Percentiles rank a stretch among this genome's conserved stretches.
These are phyloP conservation scores for Tribolium castaneum DNA, from an alignment of 1,140 invertebrate species.

Conservation along the genomic window DNA sequence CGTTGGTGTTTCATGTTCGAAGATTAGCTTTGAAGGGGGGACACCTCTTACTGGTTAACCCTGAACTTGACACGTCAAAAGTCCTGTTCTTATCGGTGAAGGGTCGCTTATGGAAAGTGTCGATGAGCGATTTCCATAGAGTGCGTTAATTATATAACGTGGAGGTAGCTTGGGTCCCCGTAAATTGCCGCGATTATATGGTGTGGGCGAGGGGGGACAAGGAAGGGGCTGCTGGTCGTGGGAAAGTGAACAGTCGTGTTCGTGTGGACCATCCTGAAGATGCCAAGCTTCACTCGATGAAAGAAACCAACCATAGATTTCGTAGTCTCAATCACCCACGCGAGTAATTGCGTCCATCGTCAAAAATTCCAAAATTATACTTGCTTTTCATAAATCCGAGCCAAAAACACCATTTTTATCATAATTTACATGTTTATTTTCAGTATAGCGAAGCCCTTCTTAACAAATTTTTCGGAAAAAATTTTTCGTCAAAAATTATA, in stretches of 20 bases:
- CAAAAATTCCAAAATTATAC: not conserved
- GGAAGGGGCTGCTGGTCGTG: constrained; percentile 12
- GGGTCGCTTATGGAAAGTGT: not conserved
- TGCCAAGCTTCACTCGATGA: not conserved
- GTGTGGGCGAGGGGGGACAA: constrained; percentile 2
- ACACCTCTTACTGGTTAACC: not conserved
- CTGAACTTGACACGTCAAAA: constrained; percentile 4
- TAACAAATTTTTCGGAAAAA: too few species aligned
- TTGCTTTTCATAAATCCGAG: not conserved
- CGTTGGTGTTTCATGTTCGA: not conserved
- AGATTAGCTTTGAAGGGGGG: not conserved
- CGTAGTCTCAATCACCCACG: not conserved
- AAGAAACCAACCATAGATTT: not conserved
- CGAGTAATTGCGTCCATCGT: not conserved
- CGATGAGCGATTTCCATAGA: constrained; percentile 25
- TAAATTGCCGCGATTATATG: constrained; percentile 7
- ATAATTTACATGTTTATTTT: too few species aligned
- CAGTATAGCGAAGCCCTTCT: too few species aligned
- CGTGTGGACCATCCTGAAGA: constrained; percentile 19
- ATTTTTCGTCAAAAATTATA: not conserved
- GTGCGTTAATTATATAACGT: constrained; percentile 15
- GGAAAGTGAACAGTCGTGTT: constrained; percentile 33
- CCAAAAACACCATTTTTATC: too few species aligned
- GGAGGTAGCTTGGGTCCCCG: constrained; percentile 4
- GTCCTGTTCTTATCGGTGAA: not conserved